Base-by-base conservation (phyloP, 2,797 vertebrate species). In the Spizella passerina region DNA sequence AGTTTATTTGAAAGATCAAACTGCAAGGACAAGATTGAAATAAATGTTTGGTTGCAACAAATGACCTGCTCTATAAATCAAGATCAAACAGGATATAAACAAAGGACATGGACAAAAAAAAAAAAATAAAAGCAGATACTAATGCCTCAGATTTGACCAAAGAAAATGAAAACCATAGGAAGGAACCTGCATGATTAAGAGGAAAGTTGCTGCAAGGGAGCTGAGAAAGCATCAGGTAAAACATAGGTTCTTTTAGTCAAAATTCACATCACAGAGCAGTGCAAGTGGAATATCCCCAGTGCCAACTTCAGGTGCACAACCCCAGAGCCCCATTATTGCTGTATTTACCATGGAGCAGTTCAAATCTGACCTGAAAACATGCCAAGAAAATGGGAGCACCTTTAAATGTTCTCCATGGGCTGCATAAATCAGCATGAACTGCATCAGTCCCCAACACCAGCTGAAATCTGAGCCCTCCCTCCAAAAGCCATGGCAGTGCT, bases 401-500 rank as follows among this genome's bases (percentile, higher is more conserved):
- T 75, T n/a, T 1, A 10, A 29, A 22, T 16, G 4, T 24, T 50
- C 65, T 70, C 47, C 0, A 23, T 18, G 44, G n/a, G 39, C 27
- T 56, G 21, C 36, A 43, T 12, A 72, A 79, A 76, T 29, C 78
- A 84, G 39, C 13, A 13, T 0, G 8, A 64, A 26, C 36, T 34
- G 22, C 14, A 4, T 34, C 43, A 20, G 9, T 29, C 5, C 12
- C 9, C 27, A 69, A 0, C 9, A 38, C 0, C 0, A 59, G 43
- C 36, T 38, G 14, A 44, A 81, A 76, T 7, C 36, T 6, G 9
- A 6, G 11, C 29, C n/a, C 44, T 65, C 38, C 66, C 56, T 12
- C 55, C 59, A 12, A 44, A 81, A 44, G 24, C 17, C 0, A 0
- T 1, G 13, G 57, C 0, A 0, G 2, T 4, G 19, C 1, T 14